Percentiles rank a stretch among this genome's conserved stretches.
phyloP scores from a whole-genome alignment of 92 coral and sea anemone genomes.

The Porites evermanni region DNA sequence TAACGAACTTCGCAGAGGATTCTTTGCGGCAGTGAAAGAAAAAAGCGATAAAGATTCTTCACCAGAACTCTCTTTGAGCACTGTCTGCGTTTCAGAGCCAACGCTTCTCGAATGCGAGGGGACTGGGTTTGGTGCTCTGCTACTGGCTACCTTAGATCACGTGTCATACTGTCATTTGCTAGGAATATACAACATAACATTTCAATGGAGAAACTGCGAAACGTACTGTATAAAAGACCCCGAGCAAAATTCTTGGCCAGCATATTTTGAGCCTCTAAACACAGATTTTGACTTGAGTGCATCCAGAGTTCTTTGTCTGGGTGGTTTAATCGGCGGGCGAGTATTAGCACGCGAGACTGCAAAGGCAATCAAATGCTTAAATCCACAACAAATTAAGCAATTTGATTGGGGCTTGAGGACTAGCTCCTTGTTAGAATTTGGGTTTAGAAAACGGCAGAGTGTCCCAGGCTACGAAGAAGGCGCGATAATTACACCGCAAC shows the following conservation, averaged over 20 bases:
- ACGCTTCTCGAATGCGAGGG: constrained; percentile 48
- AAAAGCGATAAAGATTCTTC: background rate
- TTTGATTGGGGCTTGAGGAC: background rate
- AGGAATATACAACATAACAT: constrained; percentile 43
- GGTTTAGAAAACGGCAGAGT: constrained; percentile 30
- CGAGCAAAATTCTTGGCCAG: constrained; percentile 72
- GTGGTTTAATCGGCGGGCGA: constrained; percentile 23
- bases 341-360: constrained; percentile 1
- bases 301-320: constrained; percentile 61
- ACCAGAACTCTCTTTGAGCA: background rate
- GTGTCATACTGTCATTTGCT: constrained; percentile 41
- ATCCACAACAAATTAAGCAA: background rate
- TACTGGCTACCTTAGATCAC: constrained; percentile 63
- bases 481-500: constrained; percentile 35
- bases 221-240: constrained; percentile 63
- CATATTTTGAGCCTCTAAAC: constrained; percentile 74
- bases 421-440: constrained; percentile 23
- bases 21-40: constrained; percentile 23
- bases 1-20: constrained; percentile 20
- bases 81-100: constrained; percentile 58
- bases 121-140: constrained; percentile 48
- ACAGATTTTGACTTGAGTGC: constrained; percentile 39
- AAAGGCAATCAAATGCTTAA: background rate
- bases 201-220: constrained; percentile 74
- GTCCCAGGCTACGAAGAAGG: constrained; percentile 40